Conservation (phyloP, 53 echinoderm and acorn worm species). For the Holothuria leucospilota region DNA sequence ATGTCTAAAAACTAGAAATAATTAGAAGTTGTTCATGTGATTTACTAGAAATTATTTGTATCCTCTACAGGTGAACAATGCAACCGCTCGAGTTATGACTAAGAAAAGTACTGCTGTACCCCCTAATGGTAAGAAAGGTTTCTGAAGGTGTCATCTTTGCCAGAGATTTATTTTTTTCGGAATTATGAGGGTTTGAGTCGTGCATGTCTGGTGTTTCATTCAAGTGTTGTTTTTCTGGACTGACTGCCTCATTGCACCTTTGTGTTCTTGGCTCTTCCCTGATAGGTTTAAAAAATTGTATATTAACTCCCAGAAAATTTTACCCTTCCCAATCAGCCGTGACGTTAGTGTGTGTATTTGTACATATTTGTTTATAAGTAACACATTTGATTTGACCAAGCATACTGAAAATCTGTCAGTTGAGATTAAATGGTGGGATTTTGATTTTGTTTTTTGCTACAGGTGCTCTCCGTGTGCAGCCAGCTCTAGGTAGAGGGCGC, state of each 20-base stretch:
- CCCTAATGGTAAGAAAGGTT: conserved; percentile 66
- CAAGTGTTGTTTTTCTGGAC: too few relatives aligned
- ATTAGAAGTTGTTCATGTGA: not conserved
- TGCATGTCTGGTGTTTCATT: not conserved
- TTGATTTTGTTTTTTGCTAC: conserved; percentile 20
- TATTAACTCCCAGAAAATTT: too few relatives aligned
- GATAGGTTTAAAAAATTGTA: too few relatives aligned
- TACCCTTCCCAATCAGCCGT: too few relatives aligned
- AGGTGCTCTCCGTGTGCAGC: conserved; percentile 77
- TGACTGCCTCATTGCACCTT: too few relatives aligned
- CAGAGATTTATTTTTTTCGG: not conserved
- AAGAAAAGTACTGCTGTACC: conserved; percentile 83
- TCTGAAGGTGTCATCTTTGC: not conserved
- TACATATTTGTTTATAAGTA: too few relatives aligned
- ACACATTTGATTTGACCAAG: too few relatives aligned
- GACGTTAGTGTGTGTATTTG: too few relatives aligned
- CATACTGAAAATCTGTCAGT: too few relatives aligned
- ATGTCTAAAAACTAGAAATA: too few relatives aligned
- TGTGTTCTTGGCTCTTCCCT: too few relatives aligned
- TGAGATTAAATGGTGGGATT: too few relatives aligned
- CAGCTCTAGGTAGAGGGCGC: conserved; percentile 89
- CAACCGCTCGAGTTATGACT: conserved; percentile 98
- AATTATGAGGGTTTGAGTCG: not conserved
- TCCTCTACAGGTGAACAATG: conserved; percentile 92
- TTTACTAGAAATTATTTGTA: conserved; percentile 31